Evolutionary conservation across 2,888 invertebrate species (phyloP).

Genomic region (Acanthosoma haemorrhoidale): DNA sequence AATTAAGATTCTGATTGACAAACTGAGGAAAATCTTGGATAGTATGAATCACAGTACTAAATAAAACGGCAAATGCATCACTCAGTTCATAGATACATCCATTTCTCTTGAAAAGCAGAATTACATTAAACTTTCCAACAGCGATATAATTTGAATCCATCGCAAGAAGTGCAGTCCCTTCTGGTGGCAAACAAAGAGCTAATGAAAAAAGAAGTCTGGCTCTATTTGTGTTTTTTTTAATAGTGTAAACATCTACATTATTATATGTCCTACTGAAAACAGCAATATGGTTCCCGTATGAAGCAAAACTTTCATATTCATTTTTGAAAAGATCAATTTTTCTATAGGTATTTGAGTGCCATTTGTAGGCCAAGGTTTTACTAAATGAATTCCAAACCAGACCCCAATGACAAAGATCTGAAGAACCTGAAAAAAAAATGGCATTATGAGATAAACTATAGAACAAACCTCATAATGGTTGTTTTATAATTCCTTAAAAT

Average conservation of each 20-base stretch:
- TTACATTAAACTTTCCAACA: neutral
- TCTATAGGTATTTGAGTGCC: slow-evolving; percentile 1
- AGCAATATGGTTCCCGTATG: neutral
- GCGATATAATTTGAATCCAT: slow-evolving; percentile 5
- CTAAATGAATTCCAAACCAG: neutral
- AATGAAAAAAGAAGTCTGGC: neutral
- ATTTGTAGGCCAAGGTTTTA: neutral
- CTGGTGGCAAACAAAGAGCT: slow-evolving; percentile 1
- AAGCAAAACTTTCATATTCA: neutral
- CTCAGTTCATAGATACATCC: neutral
- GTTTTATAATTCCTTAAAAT: too few relatives aligned
- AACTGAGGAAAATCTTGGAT: neutral
- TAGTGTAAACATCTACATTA: slow-evolving; percentile 5
- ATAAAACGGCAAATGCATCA: neutral
- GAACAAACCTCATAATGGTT: too few relatives aligned
- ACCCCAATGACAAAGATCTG: slow-evolving; percentile 4
- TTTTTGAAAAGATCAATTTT: neutral
- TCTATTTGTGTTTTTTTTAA: slow-evolving; percentile 1
- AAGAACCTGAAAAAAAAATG: neutral
- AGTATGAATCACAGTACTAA: neutral
- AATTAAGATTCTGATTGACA: neutral
- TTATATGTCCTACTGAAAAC: neutral
- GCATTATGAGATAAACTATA: too few relatives aligned
- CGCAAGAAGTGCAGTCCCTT: neutral
- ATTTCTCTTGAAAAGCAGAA: neutral